A percentile compares a stretch with the other conserved stretches of the same genome.
Conservation (phyloP, 2,888 invertebrate species). For the Cerceris ruficornis region DNA sequence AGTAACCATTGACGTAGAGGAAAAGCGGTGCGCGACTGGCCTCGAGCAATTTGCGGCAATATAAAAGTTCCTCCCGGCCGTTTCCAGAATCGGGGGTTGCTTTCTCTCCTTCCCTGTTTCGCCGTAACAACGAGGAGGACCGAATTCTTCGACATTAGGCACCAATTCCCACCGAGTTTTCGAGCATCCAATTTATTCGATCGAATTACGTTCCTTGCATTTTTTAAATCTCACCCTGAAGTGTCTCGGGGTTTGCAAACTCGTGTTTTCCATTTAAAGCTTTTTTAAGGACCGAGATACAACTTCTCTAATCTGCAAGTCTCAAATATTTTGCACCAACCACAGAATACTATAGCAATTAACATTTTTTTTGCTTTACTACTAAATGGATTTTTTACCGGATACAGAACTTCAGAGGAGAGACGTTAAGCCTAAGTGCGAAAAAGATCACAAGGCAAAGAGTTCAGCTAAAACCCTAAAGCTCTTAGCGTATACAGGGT, state of each 20-base stretch:
- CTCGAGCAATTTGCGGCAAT: conserved; percentile 63
- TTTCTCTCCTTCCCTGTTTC: not conserved
- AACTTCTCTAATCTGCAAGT: no score
- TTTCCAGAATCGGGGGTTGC: conserved; percentile 37
- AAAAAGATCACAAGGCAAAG: no score
- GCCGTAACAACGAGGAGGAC: not conserved
- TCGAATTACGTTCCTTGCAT: not conserved
- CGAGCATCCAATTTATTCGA: not conserved
- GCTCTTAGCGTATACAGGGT: no score
- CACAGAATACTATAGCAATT: no score
- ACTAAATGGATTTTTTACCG: no score
- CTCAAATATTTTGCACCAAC: no score
- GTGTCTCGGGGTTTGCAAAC: not conserved
- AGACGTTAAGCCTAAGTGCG: no score
- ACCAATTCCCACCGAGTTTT: conserved; percentile 7
- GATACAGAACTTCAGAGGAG: no score
- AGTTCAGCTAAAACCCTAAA: no score
- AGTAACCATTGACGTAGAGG: conserved; percentile 54
- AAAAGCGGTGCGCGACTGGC: conserved; percentile 24
- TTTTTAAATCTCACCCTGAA: not conserved
- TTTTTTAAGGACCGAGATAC: no score
- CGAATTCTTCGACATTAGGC: not conserved
- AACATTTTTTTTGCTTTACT: no score
- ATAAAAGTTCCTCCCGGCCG: conserved; percentile 57
- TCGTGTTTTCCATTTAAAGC: not conserved